Percentiles rank a stretch among this genome's conserved stretches.
phyloP scores from a whole-genome alignment of 1,140 invertebrate genomes.

The Phthorimaea operculella region DNA sequence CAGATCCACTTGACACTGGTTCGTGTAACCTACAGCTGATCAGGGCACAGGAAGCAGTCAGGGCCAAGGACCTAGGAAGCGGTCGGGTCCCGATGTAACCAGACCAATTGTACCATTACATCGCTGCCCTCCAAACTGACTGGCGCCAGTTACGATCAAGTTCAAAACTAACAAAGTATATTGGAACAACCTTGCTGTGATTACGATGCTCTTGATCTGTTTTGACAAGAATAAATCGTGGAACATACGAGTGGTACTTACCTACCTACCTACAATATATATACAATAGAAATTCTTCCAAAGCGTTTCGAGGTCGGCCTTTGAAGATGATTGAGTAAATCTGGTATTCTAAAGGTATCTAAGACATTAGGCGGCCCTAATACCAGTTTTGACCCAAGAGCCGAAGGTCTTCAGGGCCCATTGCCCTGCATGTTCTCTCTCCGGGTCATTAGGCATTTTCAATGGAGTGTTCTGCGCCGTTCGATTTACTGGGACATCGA shows the following conservation, averaged over 20 bases:
- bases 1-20: constrained; percentile 1
- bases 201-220: too few species aligned
- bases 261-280: too few species aligned
- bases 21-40: constrained; percentile 8
- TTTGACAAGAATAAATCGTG: too few species aligned
- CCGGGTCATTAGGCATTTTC: constrained; percentile 35
- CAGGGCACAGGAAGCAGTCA: constrained; percentile 6
- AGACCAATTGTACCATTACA: background rate
- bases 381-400: background rate
- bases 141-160: too few species aligned
- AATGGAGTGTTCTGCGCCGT: constrained; percentile 14
- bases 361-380: background rate
- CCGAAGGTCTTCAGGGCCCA: background rate
- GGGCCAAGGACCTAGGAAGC: constrained; percentile 9
- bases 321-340: too few species aligned
- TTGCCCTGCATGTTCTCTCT: constrained; percentile 7
- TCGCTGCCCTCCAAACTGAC: too few species aligned
- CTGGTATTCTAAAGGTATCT: too few species aligned
- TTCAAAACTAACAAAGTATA: too few species aligned
- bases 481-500: background rate
- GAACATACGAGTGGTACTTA: too few species aligned
- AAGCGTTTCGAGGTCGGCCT: too few species aligned
- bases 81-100: background rate
- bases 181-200: too few species aligned
- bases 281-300: too few species aligned